Conservation (phyloP, 2,888 invertebrate species). For the Tetragonisca angustula region DNA sequence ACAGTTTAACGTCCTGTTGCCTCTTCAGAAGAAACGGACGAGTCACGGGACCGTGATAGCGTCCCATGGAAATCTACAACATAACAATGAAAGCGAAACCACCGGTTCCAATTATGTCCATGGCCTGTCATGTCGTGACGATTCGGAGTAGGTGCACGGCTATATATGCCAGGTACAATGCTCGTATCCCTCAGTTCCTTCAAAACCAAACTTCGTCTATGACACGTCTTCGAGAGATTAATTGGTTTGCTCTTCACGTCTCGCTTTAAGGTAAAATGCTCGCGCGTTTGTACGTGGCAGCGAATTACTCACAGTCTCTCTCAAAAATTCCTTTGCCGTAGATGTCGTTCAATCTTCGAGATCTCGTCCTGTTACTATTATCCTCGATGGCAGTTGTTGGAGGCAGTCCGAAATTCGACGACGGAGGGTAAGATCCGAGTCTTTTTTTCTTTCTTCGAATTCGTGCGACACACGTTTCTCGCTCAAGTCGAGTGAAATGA, state of each 20-base stretch:
- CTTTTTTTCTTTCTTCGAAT: background rate
- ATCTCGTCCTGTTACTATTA: constrained; percentile 26
- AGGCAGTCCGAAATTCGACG: constrained; percentile 79
- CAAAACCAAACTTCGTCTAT: constrained; percentile 32
- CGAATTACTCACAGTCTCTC: background rate
- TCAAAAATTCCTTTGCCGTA: constrained; percentile 32
- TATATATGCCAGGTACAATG: constrained; percentile 77
- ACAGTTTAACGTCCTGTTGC: constrained; percentile 47
- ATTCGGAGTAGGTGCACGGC: constrained; percentile 68
- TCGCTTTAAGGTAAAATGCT: constrained; percentile 29
- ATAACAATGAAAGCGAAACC: constrained; percentile 84
- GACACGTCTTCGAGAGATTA: constrained; percentile 32
- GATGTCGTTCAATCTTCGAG: constrained; percentile 62
- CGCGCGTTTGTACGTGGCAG: background rate
- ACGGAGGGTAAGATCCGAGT: constrained; percentile 76
- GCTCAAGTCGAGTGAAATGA: background rate
- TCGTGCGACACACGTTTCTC: too few species aligned
- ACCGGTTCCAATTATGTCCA: constrained; percentile 78
- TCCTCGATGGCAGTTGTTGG: constrained; percentile 54
- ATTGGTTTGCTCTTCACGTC: background rate
- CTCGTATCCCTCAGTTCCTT: constrained; percentile 69
- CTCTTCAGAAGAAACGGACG: constrained; percentile 46
- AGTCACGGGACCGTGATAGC: constrained; percentile 79
- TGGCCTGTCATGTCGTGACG: constrained; percentile 71
- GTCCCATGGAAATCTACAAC: constrained; percentile 78